phyloP scores from a whole-genome alignment of 2,888 invertebrate species.

The Labia minor region DNA sequence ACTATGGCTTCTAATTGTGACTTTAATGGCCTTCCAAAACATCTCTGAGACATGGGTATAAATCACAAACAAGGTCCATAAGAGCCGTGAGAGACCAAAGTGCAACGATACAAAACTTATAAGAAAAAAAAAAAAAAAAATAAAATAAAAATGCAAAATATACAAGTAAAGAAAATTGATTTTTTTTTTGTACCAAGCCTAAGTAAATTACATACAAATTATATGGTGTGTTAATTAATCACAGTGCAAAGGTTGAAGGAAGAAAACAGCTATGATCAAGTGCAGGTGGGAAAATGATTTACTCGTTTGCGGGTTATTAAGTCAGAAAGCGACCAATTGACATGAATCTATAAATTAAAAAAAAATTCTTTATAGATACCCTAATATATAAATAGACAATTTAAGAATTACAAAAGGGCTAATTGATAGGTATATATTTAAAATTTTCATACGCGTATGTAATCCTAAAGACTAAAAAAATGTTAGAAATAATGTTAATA shows the following conservation, averaged over 20 bases:
- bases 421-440: too few relatives aligned
- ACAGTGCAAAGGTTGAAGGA: conserved; percentile 2
- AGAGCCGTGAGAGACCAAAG: not conserved
- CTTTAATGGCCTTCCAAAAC: not conserved
- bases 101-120: not conserved
- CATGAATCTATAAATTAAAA: too few relatives aligned
- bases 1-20: not conserved
- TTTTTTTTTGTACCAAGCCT: not conserved
- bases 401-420: too few relatives aligned
- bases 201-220: conserved; percentile 1
- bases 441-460: too few relatives aligned
- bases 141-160: not conserved
- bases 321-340: too few relatives aligned
- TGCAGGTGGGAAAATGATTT: not conserved
- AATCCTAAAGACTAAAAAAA: too few relatives aligned
- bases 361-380: too few relatives aligned
- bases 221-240: conserved; percentile 13
- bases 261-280: not conserved
- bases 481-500: too few relatives aligned
- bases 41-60: not conserved
- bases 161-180: not conserved
- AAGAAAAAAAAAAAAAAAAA: not conserved
- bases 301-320: not conserved
- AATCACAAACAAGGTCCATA: not conserved
- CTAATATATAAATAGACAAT: too few relatives aligned